These are phyloP conservation scores for Apamea epomidion DNA, from an alignment of 2,888 invertebrate genomes.

Conservation along the genomic window DNA sequence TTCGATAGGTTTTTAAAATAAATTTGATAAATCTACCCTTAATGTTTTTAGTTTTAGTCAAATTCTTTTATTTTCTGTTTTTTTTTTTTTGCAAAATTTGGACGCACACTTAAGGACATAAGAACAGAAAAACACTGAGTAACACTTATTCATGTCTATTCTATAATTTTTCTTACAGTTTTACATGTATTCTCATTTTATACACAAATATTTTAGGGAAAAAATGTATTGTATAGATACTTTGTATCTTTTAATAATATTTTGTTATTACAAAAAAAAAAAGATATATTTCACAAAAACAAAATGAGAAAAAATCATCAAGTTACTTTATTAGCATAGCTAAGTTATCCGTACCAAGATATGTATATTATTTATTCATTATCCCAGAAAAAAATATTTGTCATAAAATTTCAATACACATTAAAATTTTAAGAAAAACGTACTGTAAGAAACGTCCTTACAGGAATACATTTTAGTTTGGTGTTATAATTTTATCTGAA, in stretches of 20 bases:
- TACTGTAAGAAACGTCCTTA: conserved; percentile 82
- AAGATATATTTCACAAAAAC: neutral
- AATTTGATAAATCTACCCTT: conserved; percentile 29
- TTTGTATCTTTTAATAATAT: conserved; percentile 45
- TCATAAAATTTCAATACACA: conserved; percentile 64
- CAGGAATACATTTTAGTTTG: conserved; percentile 84
- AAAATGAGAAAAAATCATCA: conserved; percentile 6
- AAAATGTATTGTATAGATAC: conserved; percentile 50
- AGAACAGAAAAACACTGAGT: conserved; percentile 74
- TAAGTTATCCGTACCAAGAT: conserved; percentile 49
- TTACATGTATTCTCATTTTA: conserved; percentile 72
- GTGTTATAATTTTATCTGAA: conserved; percentile 83
- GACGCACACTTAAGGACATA: conserved; percentile 73
- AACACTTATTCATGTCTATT: conserved; percentile 76
- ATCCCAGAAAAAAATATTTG: conserved; percentile 56
- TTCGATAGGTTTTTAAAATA: conserved; percentile 24
- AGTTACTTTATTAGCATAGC: conserved; percentile 41
- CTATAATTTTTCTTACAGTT: conserved; percentile 77
- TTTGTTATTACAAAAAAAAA: conserved; percentile 3
- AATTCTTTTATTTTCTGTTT: neutral
- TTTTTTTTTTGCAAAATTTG: conserved; percentile 50
- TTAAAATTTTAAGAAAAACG: conserved; percentile 78
- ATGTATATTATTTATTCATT: conserved; percentile 43
- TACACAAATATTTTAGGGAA: conserved; percentile 62
- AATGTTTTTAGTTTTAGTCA: neutral